Conservation (phyloP, 30 jellyfish, hydroid and myxozoan species). For the Morbakka virulenta region DNA sequence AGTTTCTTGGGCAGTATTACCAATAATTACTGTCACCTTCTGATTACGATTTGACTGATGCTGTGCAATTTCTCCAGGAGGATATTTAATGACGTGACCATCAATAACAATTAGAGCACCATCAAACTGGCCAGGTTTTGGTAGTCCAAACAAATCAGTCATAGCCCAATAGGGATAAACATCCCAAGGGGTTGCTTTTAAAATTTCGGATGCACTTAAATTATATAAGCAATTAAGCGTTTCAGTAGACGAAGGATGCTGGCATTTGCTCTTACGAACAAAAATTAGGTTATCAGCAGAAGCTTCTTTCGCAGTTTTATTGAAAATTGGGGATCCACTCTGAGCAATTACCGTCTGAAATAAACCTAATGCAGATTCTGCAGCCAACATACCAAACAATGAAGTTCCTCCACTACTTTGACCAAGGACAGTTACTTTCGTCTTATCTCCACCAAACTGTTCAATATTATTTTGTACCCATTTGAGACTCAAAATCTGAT, state of each 20-base stretch:
- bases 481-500: constrained; percentile 61
- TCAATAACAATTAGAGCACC: constrained; percentile 65
- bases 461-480: constrained; percentile 64
- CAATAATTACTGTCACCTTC: constrained; percentile 47
- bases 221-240: constrained; percentile 32
- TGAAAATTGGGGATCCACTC: constrained; percentile 74
- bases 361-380: constrained; percentile 61
- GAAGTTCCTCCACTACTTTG: constrained; percentile 80
- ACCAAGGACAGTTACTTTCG: constrained; percentile 60
- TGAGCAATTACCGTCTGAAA: constrained; percentile 53
- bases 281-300: constrained; percentile 54
- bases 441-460: constrained; percentile 79
- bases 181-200: constrained; percentile 41
- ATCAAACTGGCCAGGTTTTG: constrained; percentile 16
- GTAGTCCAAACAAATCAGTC: constrained; percentile 10
- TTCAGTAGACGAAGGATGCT: background rate
- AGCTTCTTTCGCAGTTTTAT: constrained; percentile 45
- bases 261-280: constrained; percentile 37
- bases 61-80: constrained; percentile 4
- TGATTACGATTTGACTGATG: background rate
- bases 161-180: constrained; percentile 48
- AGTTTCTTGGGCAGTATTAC: constrained; percentile 71
- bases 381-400: constrained; percentile 62
- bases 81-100: constrained; percentile 23
- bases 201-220: constrained; percentile 30